Percentiles rank a stretch among this genome's conserved stretches.
phyloP scores from a whole-genome alignment of 2,797 vertebrate species.

The Alcedo atthis region DNA sequence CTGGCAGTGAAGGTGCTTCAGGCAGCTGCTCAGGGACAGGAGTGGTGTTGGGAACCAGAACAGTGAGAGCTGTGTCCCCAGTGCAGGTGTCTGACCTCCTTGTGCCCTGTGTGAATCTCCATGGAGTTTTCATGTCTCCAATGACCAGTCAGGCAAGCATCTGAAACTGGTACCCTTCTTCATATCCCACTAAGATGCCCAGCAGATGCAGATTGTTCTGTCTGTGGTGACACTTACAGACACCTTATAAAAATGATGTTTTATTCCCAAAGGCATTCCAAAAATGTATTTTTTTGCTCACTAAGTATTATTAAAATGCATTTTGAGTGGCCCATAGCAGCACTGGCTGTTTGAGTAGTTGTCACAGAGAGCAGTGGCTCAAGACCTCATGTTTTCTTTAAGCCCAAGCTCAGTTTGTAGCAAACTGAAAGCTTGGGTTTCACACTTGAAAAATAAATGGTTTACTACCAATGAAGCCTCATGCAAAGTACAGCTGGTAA shows the following conservation, averaged over 20 bases:
- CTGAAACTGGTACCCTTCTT: neutral
- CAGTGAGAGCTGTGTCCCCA: neutral
- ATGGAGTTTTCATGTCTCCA: neutral
- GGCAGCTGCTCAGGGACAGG: neutral
- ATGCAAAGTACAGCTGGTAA: neutral
- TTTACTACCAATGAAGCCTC: neutral
- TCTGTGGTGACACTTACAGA: neutral
- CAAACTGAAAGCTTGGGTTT: neutral
- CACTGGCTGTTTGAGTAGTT: neutral
- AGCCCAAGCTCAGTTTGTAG: neutral
- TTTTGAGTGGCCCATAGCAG: neutral
- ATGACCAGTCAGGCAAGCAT: accelerated
- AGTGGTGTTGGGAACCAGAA: neutral
- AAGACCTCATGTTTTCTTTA: neutral
- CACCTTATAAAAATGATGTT: neutral
- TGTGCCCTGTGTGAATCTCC: neutral
- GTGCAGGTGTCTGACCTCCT: neutral
- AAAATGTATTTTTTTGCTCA: neutral
- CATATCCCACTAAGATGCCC: neutral
- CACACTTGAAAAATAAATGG: neutral
- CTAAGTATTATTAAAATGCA: neutral
- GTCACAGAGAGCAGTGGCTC: neutral
- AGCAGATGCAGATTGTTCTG: neutral
- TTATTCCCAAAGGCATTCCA: neutral
- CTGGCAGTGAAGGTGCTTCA: neutral